Evolutionary conservation across 1,140 invertebrate species (phyloP).

Genomic region (Lanistes nyassanus): DNA sequence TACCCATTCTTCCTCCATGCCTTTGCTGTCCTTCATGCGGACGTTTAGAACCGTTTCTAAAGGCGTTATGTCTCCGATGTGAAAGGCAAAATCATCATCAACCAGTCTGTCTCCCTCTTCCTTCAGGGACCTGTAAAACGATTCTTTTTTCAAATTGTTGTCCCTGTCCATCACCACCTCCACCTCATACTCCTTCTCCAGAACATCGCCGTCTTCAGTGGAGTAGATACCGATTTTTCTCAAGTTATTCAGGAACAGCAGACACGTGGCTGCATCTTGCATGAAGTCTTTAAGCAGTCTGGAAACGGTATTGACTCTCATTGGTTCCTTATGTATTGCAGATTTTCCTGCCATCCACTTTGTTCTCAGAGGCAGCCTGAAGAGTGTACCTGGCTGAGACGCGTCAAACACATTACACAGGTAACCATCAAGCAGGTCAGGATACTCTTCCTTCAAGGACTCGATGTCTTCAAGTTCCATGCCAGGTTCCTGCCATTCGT

Average conservation of each 20-base stretch:
- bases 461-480: slow-evolving; percentile 36
- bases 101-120: not conserved
- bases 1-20: slow-evolving; percentile 35
- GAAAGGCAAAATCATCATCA: not conserved
- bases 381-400: slow-evolving; percentile 44
- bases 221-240: slow-evolving; percentile 40
- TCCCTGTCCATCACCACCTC: slow-evolving; percentile 24
- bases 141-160: slow-evolving; percentile 19
- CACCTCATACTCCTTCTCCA: slow-evolving; percentile 32
- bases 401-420: slow-evolving; percentile 29
- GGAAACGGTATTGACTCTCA: slow-evolving; percentile 32
- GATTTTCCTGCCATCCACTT: slow-evolving; percentile 43
- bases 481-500: slow-evolving; percentile 47
- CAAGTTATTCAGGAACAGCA: slow-evolving; percentile 57
- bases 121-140: slow-evolving; percentile 28
- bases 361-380: slow-evolving; percentile 51
- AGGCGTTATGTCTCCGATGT: slow-evolving; percentile 15
- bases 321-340: slow-evolving; percentile 34
- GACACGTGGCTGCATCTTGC: slow-evolving; percentile 38
- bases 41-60: slow-evolving; percentile 27
- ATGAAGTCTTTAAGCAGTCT: slow-evolving; percentile 43
- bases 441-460: slow-evolving; percentile 36
- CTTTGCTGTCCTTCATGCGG: slow-evolving; percentile 25
- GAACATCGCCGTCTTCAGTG: slow-evolving; percentile 30
- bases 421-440: slow-evolving; percentile 49